Evolutionary conservation across 2,888 invertebrate species (phyloP).

Genomic region (Siphonodentalium dalli): DNA sequence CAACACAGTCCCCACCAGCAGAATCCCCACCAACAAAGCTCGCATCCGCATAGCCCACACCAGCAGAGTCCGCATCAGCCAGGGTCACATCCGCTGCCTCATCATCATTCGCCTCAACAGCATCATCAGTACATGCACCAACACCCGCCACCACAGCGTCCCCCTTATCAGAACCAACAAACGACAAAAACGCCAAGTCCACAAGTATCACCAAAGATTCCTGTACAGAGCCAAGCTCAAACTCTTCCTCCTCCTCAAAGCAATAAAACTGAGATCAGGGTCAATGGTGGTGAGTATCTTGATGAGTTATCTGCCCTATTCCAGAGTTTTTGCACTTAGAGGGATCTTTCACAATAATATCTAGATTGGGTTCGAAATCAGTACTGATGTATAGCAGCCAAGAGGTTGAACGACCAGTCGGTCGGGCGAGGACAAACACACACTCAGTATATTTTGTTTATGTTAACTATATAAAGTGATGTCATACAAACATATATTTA

Average conservation of each 20-base stretch:
- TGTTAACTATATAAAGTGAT: no score
- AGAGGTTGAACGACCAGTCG: slow-evolving; percentile 5
- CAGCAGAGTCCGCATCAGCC: slow-evolving; percentile 6
- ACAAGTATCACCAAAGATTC: slow-evolving; percentile 5
- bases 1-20: neutral
- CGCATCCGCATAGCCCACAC: slow-evolving; percentile 7
- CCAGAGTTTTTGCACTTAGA: slow-evolving; percentile 5
- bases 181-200: slow-evolving; percentile 5
- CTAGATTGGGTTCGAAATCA: no score
- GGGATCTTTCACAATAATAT: slow-evolving; percentile 12
- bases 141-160: neutral
- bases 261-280: neutral
- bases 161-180: neutral
- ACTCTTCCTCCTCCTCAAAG: neutral
- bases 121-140: neutral
- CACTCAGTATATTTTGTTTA: no score
- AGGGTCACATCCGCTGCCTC: neutral
- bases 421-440: slow-evolving; percentile 1
- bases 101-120: neutral
- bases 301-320: neutral
- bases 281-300: slow-evolving; percentile 17
- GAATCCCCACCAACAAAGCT: neutral
- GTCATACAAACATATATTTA: no score
- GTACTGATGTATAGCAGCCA: no score
- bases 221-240: slow-evolving; percentile 4